phyloP scores from a whole-genome alignment of 2,113 vertebrate genomes.

The Benthochromis sp. region DNA sequence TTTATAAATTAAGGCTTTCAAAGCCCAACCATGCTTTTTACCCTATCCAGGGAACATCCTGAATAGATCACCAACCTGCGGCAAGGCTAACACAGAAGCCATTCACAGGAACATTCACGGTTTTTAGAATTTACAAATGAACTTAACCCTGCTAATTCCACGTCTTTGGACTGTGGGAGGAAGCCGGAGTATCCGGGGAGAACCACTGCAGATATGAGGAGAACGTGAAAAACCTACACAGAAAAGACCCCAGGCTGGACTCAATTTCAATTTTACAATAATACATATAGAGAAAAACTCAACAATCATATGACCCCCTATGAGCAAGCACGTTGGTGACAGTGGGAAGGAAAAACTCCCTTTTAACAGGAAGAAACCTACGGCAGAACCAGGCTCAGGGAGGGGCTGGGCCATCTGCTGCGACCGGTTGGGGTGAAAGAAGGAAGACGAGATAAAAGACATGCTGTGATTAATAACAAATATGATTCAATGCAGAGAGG shows the following conservation, averaged over 20 bases:
- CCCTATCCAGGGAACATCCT: background rate
- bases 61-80: fast-evolving
- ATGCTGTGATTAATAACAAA: too few relatives aligned
- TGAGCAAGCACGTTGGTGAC: fast-evolving
- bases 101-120: background rate
- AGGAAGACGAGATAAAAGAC: fast-evolving
- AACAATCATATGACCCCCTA: background rate
- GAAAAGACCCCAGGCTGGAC: background rate
- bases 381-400: background rate
- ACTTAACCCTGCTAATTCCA: background rate
- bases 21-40: background rate
- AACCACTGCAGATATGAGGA: background rate
- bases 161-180: fast-evolving
- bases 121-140: background rate
- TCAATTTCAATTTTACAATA: background rate
- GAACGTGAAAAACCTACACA: background rate
- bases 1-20: background rate
- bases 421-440: fast-evolving
- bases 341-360: background rate
- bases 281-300: background rate
- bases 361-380: background rate
- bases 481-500: too few relatives aligned
- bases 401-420: fast-evolving
- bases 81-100: background rate
- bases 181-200: background rate